Percentiles rank a stretch among this genome's conserved stretches.
phyloP scores from a whole-genome alignment of 1,140 invertebrate genomes.

The Ylistrum balloti region DNA sequence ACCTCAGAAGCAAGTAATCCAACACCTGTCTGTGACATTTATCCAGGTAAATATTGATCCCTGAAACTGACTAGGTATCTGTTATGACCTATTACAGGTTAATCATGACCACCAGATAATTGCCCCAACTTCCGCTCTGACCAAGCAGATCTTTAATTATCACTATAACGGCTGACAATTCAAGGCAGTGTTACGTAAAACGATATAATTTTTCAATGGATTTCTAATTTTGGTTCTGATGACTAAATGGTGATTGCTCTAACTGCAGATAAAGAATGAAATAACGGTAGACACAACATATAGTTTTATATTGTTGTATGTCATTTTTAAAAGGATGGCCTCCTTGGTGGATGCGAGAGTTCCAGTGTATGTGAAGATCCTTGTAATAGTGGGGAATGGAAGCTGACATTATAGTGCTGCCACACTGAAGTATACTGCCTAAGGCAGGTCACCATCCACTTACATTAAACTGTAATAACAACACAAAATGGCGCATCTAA shows the following conservation, averaged over 20 bases:
- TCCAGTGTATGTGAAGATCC: too few species aligned
- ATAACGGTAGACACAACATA: background rate
- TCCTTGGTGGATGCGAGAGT: too few species aligned
- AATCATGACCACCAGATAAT: background rate
- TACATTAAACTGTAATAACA: too few species aligned
- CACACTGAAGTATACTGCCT: too few species aligned
- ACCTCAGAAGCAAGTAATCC: background rate
- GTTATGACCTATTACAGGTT: background rate
- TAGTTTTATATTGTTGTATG: too few species aligned
- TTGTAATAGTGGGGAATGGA: too few species aligned
- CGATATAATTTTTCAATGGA: background rate
- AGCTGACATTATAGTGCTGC: too few species aligned
- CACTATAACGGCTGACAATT: background rate
- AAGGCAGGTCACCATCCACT: too few species aligned
- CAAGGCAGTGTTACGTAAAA: background rate
- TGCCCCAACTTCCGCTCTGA: background rate
- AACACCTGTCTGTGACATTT: background rate
- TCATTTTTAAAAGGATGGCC: too few species aligned
- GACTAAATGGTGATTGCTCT: background rate
- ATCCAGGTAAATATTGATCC: constrained; percentile 21
- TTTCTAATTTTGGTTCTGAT: background rate
- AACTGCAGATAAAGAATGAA: too few species aligned
- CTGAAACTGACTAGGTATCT: background rate
- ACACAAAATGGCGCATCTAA: too few species aligned
- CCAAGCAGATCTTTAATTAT: background rate